Percentiles rank a stretch among this genome's conserved stretches.
Conservation (phyloP, 2,888 invertebrate species). For the Sarcophaga rosellei region DNA sequence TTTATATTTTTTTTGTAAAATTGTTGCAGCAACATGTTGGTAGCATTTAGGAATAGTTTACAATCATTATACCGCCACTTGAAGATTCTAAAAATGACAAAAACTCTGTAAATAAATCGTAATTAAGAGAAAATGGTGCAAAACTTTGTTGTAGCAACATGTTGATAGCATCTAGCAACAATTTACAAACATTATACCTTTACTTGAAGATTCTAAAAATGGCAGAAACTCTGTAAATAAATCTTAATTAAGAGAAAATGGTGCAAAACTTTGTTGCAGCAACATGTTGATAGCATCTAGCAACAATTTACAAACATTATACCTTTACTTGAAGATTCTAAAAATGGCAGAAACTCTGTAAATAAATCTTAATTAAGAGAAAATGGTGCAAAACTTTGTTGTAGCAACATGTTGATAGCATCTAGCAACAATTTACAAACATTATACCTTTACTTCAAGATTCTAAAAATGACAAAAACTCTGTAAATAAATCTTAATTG, state of each 20-base stretch:
- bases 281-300: neutral
- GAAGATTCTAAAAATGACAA: too few species aligned
- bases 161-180: neutral
- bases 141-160: neutral
- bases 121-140: too few species aligned
- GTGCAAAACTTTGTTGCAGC: neutral
- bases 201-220: too few species aligned
- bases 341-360: too few species aligned
- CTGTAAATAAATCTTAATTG: too few species aligned
- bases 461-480: too few species aligned
- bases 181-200: neutral
- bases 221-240: too few species aligned
- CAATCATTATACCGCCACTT: neutral
- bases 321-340: too few species aligned
- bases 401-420: neutral
- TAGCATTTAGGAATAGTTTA: neutral
- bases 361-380: too few species aligned
- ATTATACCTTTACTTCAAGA: too few species aligned
- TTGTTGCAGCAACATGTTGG: neutral
- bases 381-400: neutral
- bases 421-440: neutral
- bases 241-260: too few species aligned
- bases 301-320: neutral
- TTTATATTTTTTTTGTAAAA: neutral
- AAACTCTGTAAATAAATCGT: too few species aligned